Base-by-base conservation (phyloP, 1,140 invertebrate species). In the Phocides pigmalion region DNA sequence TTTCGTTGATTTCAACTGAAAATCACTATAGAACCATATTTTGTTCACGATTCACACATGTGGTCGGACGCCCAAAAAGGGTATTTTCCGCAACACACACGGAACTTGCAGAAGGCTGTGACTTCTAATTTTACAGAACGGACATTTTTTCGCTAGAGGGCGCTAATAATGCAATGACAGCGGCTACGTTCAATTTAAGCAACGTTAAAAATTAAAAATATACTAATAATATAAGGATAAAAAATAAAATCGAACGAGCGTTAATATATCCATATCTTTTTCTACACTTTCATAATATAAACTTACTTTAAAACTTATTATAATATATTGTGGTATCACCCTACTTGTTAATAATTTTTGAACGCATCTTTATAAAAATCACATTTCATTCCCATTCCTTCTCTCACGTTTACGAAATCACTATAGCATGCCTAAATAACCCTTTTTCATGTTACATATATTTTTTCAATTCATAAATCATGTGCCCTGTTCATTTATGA, bases 51-150 rank as follows among this genome's bases (percentile, higher is more conserved):
- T 85, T 84, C 86, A 89, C 88, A 92, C 90, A 92, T 92, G 90
- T 92, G 90, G 89, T 91, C 89, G 90, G 89, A 91, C 90, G 90
- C 90, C 90, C 89, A 92, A 92, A 92, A 92, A 92, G 88, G 90
- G 88, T 90, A 91, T 90, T 92, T 92, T 92, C 89, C 88, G 84
- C 89, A 91, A 88, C 84, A 90, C 79, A 88, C 84, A 90, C 89
- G 84, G 83, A 88, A 87, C 86, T 90, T 85, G 82, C 83, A 80
- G 87, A 90, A 87, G 86, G 82, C 87, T 86, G 78, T 89, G 87
- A 89, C 87, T 90, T 91, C 87, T 90, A 87, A 90, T 85, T 90
- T 88, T 91, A 90, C 81, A 83, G 74, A 67, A 39, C 66, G 59
- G 76, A 82, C 76, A 79, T 84, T 81, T 87, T 69, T 42, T 61